Evolutionary conservation across 2,113 vertebrate species (phyloP), one percentile per base, ranked within the genome.

Genomic region (Lasiurus cinereus): DNA sequence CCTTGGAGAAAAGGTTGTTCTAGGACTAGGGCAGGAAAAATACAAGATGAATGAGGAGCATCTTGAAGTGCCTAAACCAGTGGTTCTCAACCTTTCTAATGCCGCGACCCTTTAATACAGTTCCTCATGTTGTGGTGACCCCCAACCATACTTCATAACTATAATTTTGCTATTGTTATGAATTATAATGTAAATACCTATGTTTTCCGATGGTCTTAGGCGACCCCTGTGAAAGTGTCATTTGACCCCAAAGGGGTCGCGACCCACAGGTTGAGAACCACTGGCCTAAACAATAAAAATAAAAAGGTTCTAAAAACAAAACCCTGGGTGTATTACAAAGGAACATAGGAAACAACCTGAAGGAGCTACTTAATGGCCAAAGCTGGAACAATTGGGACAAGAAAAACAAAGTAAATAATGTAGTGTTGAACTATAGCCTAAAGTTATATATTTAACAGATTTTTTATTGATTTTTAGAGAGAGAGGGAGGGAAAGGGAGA

Each of bases 1-100:
- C 84, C 31, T 90, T 72, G 62, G 52, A 72, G 59, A 93, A 92
- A 64, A 87, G 33, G 31, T n/a, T 86, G 36, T 90, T 86, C 80
- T 66, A 72, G 52, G 13, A 39, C 8, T 18, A 1, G 43, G 29
- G 10, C 27, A 52, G 36, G 52, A 86, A 93, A 80, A 69, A 43
- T n/a, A 86, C 54, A 92, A 50, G 6, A 33, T 87, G 54, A 78
- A 33, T 18, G 27, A 24, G 15, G 64, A 86, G 36, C 27, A 50
- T 46, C 62, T 92, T 22, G 24, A 73, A 90, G 46, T 78, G 10
- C 62, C 89, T 46, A 39, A 39, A 39, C 39, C 39, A 39, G 39
- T 39, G 39, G 39, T 39, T 39, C 39, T 39, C 39, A 39, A 39
- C 39, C 39, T 39, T 39, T 5, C 39, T 39, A 39, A 39, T 39